These are phyloP conservation scores for Tiliqua scincoides DNA, from an alignment of 2,113 vertebrate species.

Conservation along the genomic window DNA sequence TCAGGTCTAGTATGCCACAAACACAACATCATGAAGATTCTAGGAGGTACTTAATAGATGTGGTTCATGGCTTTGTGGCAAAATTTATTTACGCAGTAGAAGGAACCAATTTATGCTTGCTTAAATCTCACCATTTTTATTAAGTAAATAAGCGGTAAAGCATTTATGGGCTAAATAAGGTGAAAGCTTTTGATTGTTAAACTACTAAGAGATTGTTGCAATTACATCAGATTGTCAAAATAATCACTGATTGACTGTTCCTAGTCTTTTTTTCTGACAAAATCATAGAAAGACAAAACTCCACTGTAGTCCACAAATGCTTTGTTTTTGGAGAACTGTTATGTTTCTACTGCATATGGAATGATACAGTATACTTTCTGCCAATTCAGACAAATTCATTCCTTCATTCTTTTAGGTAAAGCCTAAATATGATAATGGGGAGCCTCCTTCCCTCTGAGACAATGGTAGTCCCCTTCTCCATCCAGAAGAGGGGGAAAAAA, in stretches of 20 bases:
- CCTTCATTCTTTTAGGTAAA: not conserved
- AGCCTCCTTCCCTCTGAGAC: no score
- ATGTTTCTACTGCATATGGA: not conserved
- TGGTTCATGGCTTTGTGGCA: slow-evolving; percentile 1
- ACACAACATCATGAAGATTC: slow-evolving; percentile 29
- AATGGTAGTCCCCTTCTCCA: no score
- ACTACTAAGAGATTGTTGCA: slow-evolving; percentile 11
- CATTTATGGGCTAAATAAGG: no score
- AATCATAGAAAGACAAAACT: slow-evolving; percentile 3
- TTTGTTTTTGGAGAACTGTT: not conserved
- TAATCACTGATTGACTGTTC: not conserved
- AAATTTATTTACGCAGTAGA: not conserved
- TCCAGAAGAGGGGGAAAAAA: no score
- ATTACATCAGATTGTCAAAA: not conserved
- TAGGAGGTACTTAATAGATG: slow-evolving; percentile 34
- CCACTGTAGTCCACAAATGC: slow-evolving; percentile 10
- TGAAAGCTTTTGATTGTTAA: slow-evolving; percentile 5
- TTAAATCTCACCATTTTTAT: no score
- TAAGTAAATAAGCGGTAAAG: no score
- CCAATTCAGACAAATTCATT: not conserved
- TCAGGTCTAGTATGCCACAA: slow-evolving; percentile 21
- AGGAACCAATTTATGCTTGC: slow-evolving; percentile 5
- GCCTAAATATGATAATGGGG: no score
- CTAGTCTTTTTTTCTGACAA: not conserved
- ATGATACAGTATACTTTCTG: not conserved